Evolutionary conservation across 2,113 vertebrate genomes (phyloP).

Genomic region (Platichthys stellatus): DNA sequence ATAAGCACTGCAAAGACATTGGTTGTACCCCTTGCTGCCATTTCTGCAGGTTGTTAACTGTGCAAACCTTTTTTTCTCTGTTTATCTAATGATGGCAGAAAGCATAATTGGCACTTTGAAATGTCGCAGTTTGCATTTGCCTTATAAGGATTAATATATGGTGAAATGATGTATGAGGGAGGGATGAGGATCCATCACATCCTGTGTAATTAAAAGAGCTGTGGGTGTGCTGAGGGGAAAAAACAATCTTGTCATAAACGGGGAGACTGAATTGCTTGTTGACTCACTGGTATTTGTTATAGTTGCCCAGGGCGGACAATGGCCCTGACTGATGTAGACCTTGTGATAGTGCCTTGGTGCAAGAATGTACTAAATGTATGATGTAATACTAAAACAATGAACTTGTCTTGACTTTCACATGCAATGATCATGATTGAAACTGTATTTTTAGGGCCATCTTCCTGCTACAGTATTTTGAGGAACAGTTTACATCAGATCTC

Average conservation of each 20-base stretch:
- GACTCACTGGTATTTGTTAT: neutral
- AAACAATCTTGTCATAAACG: neutral
- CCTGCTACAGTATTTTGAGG: neutral
- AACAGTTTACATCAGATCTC: too few species aligned
- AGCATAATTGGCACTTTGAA: conserved; percentile 3
- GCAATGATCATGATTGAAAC: too few species aligned
- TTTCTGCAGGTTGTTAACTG: conserved; percentile 33
- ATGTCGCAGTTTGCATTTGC: conserved; percentile 30
- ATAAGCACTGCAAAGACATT: conserved; percentile 38
- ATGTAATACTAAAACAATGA: neutral
- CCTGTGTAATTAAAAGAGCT: conserved; percentile 12
- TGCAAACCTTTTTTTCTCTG: conserved; percentile 1
- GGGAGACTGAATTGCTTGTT: too few species aligned
- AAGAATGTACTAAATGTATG: neutral
- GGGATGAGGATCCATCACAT: conserved; percentile 6
- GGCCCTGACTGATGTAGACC: neutral
- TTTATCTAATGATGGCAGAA: conserved; percentile 38
- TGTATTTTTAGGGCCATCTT: neutral
- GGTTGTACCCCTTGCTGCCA: conserved; percentile 24
- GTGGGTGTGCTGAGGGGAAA: neutral
- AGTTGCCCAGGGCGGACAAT: neutral
- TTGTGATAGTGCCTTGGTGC: neutral
- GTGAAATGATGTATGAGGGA: conserved; percentile 13
- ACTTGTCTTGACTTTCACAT: neutral
- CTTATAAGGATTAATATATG: conserved; percentile 9